Evolutionary conservation across 2,113 vertebrate genomes (phyloP).

Genomic region (Blennius ocellaris): DNA sequence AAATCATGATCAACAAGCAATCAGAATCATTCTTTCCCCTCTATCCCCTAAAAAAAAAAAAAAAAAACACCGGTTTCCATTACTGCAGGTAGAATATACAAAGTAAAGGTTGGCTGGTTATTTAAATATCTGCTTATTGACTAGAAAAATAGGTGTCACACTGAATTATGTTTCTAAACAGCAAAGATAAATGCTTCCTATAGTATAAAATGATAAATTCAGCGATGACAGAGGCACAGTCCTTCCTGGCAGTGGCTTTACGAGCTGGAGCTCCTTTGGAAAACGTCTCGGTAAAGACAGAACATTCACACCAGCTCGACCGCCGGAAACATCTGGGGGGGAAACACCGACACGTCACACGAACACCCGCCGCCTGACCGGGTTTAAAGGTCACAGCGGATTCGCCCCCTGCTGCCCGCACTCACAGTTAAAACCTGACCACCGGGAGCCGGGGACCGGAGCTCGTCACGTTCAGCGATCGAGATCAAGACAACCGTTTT

Average conservation of each 20-base stretch:
- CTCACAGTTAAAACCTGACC: slow-evolving; percentile 13
- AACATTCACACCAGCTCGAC: not conserved
- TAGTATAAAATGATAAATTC: slow-evolving; percentile 1
- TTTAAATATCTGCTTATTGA: slow-evolving; percentile 3
- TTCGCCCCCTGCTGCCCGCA: not conserved
- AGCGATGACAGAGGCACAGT: slow-evolving; percentile 1
- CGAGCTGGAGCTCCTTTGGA: slow-evolving; percentile 3
- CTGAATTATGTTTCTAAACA: not conserved
- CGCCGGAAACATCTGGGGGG: not conserved
- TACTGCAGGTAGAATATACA: not conserved
- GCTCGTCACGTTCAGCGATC: not conserved
- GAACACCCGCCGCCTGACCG: slow-evolving; percentile 8
- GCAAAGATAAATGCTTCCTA: slow-evolving; percentile 24
- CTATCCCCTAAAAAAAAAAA: not conserved
- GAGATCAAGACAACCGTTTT: slow-evolving; percentile 78
- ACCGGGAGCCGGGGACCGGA: slow-evolving; percentile 10
- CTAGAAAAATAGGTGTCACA: slow-evolving; percentile 34
- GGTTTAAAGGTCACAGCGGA: slow-evolving; percentile 21
- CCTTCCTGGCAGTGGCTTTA: slow-evolving; percentile 24
- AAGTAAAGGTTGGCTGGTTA: not conserved
- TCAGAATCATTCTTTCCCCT: slow-evolving; percentile 32
- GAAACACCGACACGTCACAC: not conserved
- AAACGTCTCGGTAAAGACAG: not conserved
- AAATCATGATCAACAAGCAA: slow-evolving; percentile 34
- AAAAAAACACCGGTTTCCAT: not conserved